These are phyloP conservation scores for Chromis chromis DNA, from an alignment of 2,797 vertebrate species.

Conservation along the genomic window DNA sequence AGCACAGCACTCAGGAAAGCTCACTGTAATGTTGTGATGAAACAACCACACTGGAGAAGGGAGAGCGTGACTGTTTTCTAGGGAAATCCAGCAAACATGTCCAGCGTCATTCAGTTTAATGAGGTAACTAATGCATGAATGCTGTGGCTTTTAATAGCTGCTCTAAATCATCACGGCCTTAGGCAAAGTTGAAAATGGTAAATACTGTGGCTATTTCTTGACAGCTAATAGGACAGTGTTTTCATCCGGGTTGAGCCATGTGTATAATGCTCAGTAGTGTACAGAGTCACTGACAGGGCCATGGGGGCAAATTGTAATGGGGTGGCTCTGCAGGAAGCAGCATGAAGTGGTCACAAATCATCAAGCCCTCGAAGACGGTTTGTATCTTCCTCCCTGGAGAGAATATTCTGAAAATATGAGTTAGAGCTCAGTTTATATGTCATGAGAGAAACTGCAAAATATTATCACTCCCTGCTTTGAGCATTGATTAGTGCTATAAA, in stretches of 20 bases:
- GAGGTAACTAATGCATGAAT: constrained; percentile 31
- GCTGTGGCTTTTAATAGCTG: constrained; percentile 53
- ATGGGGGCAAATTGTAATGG: constrained; percentile 1
- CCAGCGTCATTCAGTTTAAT: constrained; percentile 37
- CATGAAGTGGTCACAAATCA: constrained; percentile 18
- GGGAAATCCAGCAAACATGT: constrained; percentile 44
- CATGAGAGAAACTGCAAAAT: not conserved
- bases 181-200: constrained; percentile 36
- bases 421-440: too few relatives aligned
- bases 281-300: constrained; percentile 12
- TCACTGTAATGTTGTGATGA: constrained; percentile 1
- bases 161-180: constrained; percentile 39
- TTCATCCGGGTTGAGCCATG: constrained; percentile 50
- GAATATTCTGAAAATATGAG: too few relatives aligned
- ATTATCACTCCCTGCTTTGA: too few relatives aligned
- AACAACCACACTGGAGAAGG: constrained; percentile 9
- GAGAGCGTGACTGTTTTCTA: constrained; percentile 40
- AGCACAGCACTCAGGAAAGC: constrained; percentile 18
- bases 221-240: constrained; percentile 49
- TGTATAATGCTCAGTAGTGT: constrained; percentile 48
- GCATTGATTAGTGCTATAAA: not conserved
- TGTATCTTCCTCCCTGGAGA: not conserved
- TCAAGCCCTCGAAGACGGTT: not conserved
- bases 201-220: constrained; percentile 22
- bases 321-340: constrained; percentile 26